phyloP scores from a whole-genome alignment of 2,797 vertebrate species.

The Lophotriccus pileatus region DNA sequence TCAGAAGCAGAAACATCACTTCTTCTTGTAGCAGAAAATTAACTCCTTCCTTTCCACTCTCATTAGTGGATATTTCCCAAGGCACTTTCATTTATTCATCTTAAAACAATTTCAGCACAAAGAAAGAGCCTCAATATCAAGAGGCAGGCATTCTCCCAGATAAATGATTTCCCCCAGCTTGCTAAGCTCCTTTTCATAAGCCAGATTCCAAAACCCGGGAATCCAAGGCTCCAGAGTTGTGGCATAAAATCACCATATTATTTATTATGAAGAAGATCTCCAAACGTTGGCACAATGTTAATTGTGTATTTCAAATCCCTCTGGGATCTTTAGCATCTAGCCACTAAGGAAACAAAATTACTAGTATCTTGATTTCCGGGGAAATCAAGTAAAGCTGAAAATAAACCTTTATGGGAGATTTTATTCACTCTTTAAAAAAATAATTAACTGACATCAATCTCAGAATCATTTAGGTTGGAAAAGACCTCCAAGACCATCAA shows the following conservation, averaged over 20 bases:
- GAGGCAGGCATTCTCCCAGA: background rate
- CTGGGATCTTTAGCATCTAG: background rate
- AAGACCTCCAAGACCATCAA: background rate
- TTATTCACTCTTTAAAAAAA: background rate
- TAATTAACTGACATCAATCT: background rate
- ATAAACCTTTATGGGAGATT: background rate
- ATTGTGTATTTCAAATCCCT: rapidly evolving
- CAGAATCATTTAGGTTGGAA: background rate
- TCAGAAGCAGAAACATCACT: background rate
- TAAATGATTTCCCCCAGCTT: rapidly evolving
- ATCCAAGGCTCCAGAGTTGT: background rate
- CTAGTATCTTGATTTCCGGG: background rate
- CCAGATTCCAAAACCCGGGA: background rate
- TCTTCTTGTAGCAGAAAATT: background rate
- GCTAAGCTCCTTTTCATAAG: background rate
- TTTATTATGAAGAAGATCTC: rapidly evolving
- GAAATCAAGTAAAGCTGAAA: background rate
- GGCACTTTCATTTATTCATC: background rate
- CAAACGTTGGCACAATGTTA: background rate
- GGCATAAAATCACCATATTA: background rate
- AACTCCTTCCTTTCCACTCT: background rate
- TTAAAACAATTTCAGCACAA: background rate
- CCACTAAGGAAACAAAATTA: background rate
- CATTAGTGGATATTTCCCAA: background rate
- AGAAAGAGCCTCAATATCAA: background rate